These are phyloP conservation scores for Anolis sagrei DNA, from an alignment of 2,113 vertebrate species.

Conservation along the genomic window DNA sequence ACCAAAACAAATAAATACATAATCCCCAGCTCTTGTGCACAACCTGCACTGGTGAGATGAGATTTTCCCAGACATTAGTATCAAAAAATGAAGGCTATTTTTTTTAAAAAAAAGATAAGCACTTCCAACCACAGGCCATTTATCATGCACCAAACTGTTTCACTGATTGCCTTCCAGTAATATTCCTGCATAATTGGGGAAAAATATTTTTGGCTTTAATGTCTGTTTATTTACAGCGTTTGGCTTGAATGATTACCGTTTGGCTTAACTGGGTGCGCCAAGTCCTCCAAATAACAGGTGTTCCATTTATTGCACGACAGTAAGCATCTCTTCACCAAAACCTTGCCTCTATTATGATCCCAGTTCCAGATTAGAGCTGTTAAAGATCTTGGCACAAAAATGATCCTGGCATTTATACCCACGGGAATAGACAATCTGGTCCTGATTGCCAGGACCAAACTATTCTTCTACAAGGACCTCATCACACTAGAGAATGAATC, in stretches of 20 bases:
- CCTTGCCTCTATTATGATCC: conserved; percentile 53
- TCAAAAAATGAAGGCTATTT: conserved; percentile 15
- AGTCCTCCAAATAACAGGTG: conserved; percentile 40
- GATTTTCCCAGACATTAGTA: not conserved
- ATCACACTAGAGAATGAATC: too few relatives aligned
- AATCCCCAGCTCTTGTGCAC: too few relatives aligned
- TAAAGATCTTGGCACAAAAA: conserved; percentile 37
- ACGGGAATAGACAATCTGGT: conserved; percentile 44
- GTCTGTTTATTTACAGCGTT: conserved; percentile 5
- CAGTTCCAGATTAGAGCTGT: conserved; percentile 45
- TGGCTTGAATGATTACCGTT: not conserved
- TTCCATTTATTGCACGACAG: conserved; percentile 43
- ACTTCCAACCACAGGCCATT: not conserved
- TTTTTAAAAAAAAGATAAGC: not conserved
- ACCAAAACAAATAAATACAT: too few relatives aligned
- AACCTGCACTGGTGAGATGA: not conserved
- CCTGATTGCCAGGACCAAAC: conserved; percentile 43
- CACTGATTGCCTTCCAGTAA: not conserved
- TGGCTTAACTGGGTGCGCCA: conserved; percentile 58
- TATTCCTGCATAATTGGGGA: not conserved
- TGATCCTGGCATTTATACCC: not conserved
- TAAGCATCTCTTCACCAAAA: conserved; percentile 56
- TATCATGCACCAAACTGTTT: conserved; percentile 4
- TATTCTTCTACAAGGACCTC: conserved; percentile 41
- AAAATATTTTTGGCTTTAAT: not conserved